Evolutionary conservation across 2,797 vertebrate genomes (phyloP).

Genomic region (Valencia hispanica): DNA sequence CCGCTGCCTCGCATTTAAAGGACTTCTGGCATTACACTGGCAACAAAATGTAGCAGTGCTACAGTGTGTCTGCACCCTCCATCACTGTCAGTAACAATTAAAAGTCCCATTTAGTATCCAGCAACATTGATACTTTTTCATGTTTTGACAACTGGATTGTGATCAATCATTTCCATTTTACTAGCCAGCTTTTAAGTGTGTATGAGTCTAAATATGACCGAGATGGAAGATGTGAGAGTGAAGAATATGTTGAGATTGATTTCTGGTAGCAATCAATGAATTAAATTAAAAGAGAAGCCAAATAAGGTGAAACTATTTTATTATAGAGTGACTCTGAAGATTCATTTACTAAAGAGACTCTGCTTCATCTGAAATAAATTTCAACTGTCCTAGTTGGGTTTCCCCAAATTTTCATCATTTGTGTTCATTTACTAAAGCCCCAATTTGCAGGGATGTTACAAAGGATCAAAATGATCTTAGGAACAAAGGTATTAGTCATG

Average conservation of each 20-base stretch:
- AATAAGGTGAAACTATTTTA: too few relatives aligned
- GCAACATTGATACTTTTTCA: slow-evolving; percentile 1
- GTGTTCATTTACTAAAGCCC: too few relatives aligned
- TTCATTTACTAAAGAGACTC: neutral
- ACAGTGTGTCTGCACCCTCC: neutral
- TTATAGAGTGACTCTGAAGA: neutral
- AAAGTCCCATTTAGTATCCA: neutral
- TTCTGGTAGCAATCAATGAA: neutral
- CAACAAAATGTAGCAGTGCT: neutral
- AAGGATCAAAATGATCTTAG: too few relatives aligned
- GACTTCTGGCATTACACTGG: slow-evolving; percentile 10
- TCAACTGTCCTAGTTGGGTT: too few relatives aligned
- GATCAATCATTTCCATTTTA: neutral
- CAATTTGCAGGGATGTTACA: too few relatives aligned
- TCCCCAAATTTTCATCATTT: too few relatives aligned
- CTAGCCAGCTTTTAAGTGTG: neutral
- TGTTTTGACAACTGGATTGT: neutral
- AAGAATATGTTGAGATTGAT: neutral
- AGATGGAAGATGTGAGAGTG: neutral
- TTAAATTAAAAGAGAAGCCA: neutral
- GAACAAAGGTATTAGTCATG: too few relatives aligned
- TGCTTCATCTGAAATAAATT: too few relatives aligned
- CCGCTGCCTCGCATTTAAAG: slow-evolving; percentile 37
- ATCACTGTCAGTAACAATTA: neutral
- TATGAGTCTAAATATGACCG: neutral